These are phyloP conservation scores for Nicator chloris DNA, from an alignment of 2,113 vertebrate species.

Conservation along the genomic window DNA sequence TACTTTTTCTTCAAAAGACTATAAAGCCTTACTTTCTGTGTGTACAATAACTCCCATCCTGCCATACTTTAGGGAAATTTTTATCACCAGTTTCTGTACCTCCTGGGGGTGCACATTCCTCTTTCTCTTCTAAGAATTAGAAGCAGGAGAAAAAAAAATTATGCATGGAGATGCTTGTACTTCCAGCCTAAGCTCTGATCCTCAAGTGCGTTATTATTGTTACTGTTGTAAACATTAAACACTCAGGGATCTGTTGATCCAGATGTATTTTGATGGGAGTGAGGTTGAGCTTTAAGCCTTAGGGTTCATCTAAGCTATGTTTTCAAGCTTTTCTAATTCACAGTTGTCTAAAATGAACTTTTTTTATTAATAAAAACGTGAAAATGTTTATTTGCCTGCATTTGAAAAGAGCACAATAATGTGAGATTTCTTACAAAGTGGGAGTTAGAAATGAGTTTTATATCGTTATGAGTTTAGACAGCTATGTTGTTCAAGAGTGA, in stretches of 20 bases:
- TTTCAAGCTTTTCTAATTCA: not conserved
- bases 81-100: not conserved
- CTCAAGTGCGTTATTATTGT: not conserved
- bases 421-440: not conserved
- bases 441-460: not conserved
- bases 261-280: not conserved
- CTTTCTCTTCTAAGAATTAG: not conserved
- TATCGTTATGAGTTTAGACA: not conserved
- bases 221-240: not conserved
- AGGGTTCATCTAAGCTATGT: not conserved
- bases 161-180: not conserved
- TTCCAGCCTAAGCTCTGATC: not conserved
- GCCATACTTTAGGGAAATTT: not conserved
- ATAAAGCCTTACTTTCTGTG: not conserved
- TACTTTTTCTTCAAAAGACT: not conserved
- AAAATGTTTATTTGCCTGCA: not conserved
- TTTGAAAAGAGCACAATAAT: not conserved
- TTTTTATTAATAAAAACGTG: not conserved
- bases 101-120: not conserved
- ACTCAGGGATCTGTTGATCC: not conserved
- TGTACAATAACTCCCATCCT: not conserved
- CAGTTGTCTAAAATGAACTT: not conserved
- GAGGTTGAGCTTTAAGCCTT: not conserved
- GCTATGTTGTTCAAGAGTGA: not conserved
- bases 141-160: not conserved